Percentiles rank a stretch among this genome's conserved stretches.
phyloP scores from a whole-genome alignment of 2,797 vertebrate species.

The Aeoliscus strigatus region DNA sequence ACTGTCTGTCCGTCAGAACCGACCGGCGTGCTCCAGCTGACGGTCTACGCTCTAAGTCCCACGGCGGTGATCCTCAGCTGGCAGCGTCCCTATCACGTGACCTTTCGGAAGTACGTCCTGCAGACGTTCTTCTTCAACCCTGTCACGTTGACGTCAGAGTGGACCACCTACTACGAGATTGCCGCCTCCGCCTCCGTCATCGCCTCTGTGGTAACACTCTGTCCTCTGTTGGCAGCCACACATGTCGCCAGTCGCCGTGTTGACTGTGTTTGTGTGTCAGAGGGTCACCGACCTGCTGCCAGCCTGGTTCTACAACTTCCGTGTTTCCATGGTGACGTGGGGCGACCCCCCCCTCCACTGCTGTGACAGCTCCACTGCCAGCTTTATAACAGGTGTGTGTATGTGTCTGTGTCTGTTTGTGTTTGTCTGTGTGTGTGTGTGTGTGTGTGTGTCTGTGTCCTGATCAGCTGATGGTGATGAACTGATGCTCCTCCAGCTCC shows the following conservation, averaged over 20 bases:
- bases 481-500: slow-evolving; percentile 83
- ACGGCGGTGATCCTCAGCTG: slow-evolving; percentile 88
- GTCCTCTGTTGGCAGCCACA: too few species aligned
- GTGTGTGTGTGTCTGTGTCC: too few species aligned
- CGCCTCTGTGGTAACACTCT: slow-evolving; percentile 84
- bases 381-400: slow-evolving; percentile 89
- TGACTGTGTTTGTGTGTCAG: too few species aligned
- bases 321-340: slow-evolving; percentile 96
- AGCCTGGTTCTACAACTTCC: slow-evolving; percentile 94
- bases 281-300: slow-evolving; percentile 87
- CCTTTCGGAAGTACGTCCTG: slow-evolving; percentile 91
- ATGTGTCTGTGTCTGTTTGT: too few species aligned
- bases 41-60: slow-evolving; percentile 85
- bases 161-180: slow-evolving; percentile 97
- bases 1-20: slow-evolving; percentile 73
- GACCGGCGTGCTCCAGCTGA: slow-evolving; percentile 85
- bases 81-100: slow-evolving; percentile 86
- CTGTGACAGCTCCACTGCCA: slow-evolving; percentile 87
- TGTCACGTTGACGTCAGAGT: slow-evolving; percentile 85
- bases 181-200: slow-evolving; percentile 86
- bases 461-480: too few species aligned
- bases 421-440: too few species aligned
- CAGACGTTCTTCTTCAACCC: slow-evolving; percentile 98
- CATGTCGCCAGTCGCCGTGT: too few species aligned
- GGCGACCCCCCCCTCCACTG: slow-evolving; percentile 88